Base-by-base conservation (phyloP, 1,140 invertebrate genomes). In the Eufriesea mexicana region DNA sequence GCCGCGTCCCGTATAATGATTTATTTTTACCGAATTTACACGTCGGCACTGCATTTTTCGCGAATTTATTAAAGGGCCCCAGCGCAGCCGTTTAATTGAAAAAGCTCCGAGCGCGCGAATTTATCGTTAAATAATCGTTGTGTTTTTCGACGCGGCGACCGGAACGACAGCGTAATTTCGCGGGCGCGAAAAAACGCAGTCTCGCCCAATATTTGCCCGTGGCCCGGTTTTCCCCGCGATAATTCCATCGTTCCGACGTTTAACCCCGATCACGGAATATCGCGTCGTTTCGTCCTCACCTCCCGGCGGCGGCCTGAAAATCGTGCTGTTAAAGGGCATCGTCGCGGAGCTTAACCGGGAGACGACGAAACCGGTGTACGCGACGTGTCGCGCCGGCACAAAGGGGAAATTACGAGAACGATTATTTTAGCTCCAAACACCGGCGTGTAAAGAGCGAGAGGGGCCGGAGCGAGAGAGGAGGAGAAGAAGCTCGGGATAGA, bases 51-150 rank as follows among this genome's bases (percentile, higher is more conserved):
- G 79, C 71, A 81, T 81, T 81, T 81, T 76, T 76, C 51, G 35
- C 71, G 79, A 81, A 81, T 81, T 81, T 81, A 81, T 81, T 75
- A 81, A 81, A 81, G 62, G 79, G 49, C n/a, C n/a, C 35, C 49
- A 51, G 49, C 49, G 70, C 49, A 45, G 35, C 35, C 59, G 72
- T 75, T 81, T 81, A 81, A 81, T 81, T 76, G 79, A 67, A 81
- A 81, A 75, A 76, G 79, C 79, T 35, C 59, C 51, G 25, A 4
- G 35, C 49, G 7, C 72, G 57, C 59, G 79, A 57, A 51, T 81
- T 67, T 64, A 67, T 62, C 72, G 79, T 81, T 76, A 81, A 81
- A 81, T 81, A 81, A 81, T 81, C 75, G 71, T 81, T 81, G 79
- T 81, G 79, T 81, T 81, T 81, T 57, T 75, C 79, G 62, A 81